A percentile compares a stretch with the other conserved stretches of the same genome.
Conservation (phyloP, 2,797 vertebrate genomes). For the Myotis findleyi region DNA sequence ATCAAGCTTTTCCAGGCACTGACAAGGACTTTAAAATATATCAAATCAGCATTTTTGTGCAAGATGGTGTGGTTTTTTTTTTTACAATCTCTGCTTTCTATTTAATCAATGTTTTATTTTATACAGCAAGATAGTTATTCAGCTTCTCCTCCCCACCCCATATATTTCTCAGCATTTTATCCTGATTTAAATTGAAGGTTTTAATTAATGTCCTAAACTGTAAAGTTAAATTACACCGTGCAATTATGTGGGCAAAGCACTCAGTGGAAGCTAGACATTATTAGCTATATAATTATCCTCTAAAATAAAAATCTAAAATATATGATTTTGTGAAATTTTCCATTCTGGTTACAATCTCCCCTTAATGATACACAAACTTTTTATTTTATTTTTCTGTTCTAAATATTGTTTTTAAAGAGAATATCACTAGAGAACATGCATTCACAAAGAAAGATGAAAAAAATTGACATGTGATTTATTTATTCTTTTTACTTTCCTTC, state of each 20-base stretch:
- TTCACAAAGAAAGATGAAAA: background rate
- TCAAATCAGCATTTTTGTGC: conserved; percentile 39
- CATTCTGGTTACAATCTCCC: conserved; percentile 39
- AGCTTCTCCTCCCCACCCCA: background rate
- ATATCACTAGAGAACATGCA: conserved; percentile 13
- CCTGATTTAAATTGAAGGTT: conserved; percentile 60
- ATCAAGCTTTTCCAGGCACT: background rate
- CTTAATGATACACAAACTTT: conserved; percentile 58
- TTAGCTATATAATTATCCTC: conserved; percentile 65
- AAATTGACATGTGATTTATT: background rate
- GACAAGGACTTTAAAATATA: background rate
- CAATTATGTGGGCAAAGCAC: conserved; percentile 66
- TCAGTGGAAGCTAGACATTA: conserved; percentile 42
- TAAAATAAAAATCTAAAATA: conserved; percentile 66
- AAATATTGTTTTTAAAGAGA: conserved; percentile 12
- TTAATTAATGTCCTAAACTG: conserved; percentile 72
- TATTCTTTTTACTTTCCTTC: conserved; percentile 29
- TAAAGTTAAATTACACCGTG: conserved; percentile 48
- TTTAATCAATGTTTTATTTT: conserved; percentile 53
- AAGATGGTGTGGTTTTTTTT: conserved; percentile 7
- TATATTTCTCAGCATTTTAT: conserved; percentile 42
- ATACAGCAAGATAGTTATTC: background rate
- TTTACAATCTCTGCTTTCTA: background rate
- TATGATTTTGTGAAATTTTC: conserved; percentile 68
- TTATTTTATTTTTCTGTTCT: conserved; percentile 49